phyloP scores from a whole-genome alignment of 2,797 vertebrate species.

The Cyprinella venusta region DNA sequence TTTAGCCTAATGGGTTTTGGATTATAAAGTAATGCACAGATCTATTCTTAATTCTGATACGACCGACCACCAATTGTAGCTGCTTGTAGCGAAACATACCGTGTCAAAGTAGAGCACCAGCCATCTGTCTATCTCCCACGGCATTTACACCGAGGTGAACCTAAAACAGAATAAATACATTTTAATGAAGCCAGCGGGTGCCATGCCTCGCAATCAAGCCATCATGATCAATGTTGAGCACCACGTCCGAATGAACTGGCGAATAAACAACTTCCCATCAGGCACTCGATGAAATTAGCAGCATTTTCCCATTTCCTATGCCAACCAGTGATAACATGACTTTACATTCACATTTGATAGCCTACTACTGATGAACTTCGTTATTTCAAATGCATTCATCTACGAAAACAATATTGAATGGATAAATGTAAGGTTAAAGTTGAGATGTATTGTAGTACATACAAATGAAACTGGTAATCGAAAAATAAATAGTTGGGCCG shows the following conservation, averaged over 20 bases:
- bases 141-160: constrained; percentile 39
- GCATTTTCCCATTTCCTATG: background rate
- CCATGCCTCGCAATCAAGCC: constrained; percentile 21
- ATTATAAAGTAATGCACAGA: background rate
- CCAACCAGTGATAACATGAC: background rate
- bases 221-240: constrained; percentile 40
- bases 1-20: background rate
- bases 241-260: constrained; percentile 23
- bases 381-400: background rate
- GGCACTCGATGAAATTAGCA: constrained; percentile 1
- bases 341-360: too few species aligned
- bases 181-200: constrained; percentile 48
- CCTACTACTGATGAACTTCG: too few species aligned
- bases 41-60: background rate
- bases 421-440: background rate
- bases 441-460: background rate
- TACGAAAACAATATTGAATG: background rate
- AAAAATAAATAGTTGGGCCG: background rate
- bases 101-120: constrained; percentile 11
- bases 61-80: background rate
- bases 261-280: constrained; percentile 29
- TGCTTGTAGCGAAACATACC: constrained; percentile 14
- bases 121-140: constrained; percentile 39
- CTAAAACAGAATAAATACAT: constrained; percentile 47
- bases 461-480: background rate